Percentiles rank a stretch among this genome's conserved stretches.
Evolutionary conservation across 2,797 vertebrate genomes (phyloP).

Genomic region (Denticeps clupeoides): DNA sequence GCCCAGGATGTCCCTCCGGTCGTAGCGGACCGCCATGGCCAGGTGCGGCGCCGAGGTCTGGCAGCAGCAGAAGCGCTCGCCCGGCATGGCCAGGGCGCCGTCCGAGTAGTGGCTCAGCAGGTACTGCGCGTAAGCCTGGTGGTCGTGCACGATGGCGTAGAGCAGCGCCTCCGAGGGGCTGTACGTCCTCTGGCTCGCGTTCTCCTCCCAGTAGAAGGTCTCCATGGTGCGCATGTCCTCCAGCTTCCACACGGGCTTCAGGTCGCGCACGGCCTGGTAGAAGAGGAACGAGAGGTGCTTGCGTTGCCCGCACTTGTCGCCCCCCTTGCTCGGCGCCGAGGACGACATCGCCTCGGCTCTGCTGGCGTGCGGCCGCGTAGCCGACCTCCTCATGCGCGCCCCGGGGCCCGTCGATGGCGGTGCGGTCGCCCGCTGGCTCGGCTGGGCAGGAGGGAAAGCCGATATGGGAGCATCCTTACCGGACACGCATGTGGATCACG

Average conservation of each 20-base stretch:
- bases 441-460: no score
- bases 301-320: slow-evolving; percentile 53
- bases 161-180: slow-evolving; percentile 76
- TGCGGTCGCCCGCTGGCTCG: no score
- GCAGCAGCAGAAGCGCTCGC: slow-evolving; percentile 70
- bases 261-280: slow-evolving; percentile 75
- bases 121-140: slow-evolving; percentile 69
- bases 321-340: slow-evolving; percentile 12
- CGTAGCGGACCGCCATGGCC: slow-evolving; percentile 72
- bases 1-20: slow-evolving; percentile 66
- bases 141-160: slow-evolving; percentile 79
- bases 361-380: no score
- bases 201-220: slow-evolving; percentile 68
- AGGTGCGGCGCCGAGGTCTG: slow-evolving; percentile 68
- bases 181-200: slow-evolving; percentile 56
- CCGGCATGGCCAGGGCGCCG: slow-evolving; percentile 69
- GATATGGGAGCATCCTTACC: no score
- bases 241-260: slow-evolving; percentile 74
- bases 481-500: no score
- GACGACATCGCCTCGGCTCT: slow-evolving; percentile 39
- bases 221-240: slow-evolving; percentile 82
- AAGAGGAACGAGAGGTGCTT: slow-evolving; percentile 68
- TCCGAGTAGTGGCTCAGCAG: slow-evolving; percentile 64
- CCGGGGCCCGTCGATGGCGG: no score
- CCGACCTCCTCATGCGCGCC: no score